Percentiles rank a stretch among this genome's conserved stretches.
These are phyloP conservation scores for Sakesphorus luctuosus DNA, from an alignment of 2,113 vertebrate species.

Conservation along the genomic window DNA sequence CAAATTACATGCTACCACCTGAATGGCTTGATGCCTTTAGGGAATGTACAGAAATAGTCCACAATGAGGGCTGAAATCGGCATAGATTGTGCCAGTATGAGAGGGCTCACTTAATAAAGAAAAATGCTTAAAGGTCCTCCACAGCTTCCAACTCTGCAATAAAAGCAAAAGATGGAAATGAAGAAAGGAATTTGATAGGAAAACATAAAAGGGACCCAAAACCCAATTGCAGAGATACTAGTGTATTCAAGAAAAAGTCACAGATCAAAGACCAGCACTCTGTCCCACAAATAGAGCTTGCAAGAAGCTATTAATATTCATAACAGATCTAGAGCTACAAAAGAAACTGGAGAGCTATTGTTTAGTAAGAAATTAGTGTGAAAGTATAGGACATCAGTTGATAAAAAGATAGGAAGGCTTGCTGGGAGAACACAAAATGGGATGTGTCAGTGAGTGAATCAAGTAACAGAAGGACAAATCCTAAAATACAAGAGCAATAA, in stretches of 20 bases:
- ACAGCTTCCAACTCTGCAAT: conserved; percentile 34
- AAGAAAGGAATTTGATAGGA: conserved; percentile 45
- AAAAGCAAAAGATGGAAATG: conserved; percentile 60
- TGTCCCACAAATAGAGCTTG: conserved; percentile 70
- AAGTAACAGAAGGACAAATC: conserved; percentile 36
- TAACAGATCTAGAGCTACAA: conserved; percentile 72
- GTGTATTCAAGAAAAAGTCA: conserved; percentile 63
- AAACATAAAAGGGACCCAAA: conserved; percentile 69
- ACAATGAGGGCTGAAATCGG: conserved; percentile 69
- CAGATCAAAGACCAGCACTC: conserved; percentile 74
- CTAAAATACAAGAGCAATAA: conserved; percentile 29
- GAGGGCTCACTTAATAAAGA: conserved; percentile 69
- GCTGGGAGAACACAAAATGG: conserved; percentile 6
- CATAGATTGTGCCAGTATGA: conserved; percentile 53
- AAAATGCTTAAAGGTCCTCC: conserved; percentile 69
- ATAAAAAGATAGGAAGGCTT: conserved; percentile 72
- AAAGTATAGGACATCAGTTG: conserved; percentile 64
- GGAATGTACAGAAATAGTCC: conserved; percentile 73
- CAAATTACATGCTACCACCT: conserved; percentile 78
- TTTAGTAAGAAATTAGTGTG: conserved; percentile 71
- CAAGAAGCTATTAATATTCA: conserved; percentile 81
- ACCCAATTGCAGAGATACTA: conserved; percentile 46
- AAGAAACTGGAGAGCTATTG: conserved; percentile 72
- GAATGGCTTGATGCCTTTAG: conserved; percentile 77
- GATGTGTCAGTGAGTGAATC: conserved; percentile 57